Conservation (phyloP, 2,113 vertebrate species). For the Microcebus murinus region DNA sequence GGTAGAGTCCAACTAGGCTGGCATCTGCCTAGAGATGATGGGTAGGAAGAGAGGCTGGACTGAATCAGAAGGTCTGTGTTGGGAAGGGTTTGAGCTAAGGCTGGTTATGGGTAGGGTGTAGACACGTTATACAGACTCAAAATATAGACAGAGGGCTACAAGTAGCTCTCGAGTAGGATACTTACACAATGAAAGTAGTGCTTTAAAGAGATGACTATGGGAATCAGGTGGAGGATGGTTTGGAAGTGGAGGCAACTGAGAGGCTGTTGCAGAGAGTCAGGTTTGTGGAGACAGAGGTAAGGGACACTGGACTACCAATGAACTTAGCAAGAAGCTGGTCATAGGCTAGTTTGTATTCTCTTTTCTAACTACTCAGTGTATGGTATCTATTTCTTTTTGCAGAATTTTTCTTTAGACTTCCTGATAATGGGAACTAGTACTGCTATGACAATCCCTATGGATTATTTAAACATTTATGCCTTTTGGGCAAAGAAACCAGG, state of each 20-base stretch:
- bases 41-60: background rate
- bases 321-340: background rate
- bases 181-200: background rate
- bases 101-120: fast-evolving
- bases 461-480: slow-evolving; percentile 20
- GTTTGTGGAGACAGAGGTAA: background rate
- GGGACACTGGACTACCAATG: background rate
- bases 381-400: background rate
- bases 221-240: background rate
- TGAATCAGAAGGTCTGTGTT: background rate
- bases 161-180: background rate
- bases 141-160: background rate
- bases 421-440: background rate
- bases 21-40: background rate
- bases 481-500: slow-evolving; percentile 37
- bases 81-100: background rate
- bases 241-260: background rate
- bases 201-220: background rate
- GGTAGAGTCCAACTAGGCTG: background rate
- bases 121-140: background rate
- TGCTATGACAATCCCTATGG: background rate
- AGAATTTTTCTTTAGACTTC: background rate
- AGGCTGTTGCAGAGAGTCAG: background rate
- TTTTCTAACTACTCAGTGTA: background rate
- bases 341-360: background rate